Conservation (phyloP, 2,797 vertebrate species). For the Typhlichthys eigenmanni region DNA sequence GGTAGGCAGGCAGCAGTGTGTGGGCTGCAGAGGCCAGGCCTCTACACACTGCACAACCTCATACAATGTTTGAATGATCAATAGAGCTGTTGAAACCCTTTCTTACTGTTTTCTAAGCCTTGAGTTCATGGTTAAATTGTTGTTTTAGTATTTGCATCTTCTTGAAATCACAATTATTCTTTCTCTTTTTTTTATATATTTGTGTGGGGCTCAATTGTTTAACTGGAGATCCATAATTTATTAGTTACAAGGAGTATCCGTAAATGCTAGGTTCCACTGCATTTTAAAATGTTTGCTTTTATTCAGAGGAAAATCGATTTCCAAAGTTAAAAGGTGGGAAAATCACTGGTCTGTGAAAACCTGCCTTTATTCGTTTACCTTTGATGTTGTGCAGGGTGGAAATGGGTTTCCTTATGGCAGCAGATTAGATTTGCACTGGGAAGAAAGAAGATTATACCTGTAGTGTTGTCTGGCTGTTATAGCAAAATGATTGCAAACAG, state of each 20-base stretch:
- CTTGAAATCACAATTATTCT: constrained; percentile 30
- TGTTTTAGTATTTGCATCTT: neutral
- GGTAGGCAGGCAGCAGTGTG: constrained; percentile 32
- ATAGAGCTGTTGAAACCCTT: constrained; percentile 5
- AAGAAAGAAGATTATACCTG: constrained; percentile 21
- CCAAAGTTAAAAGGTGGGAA: constrained; percentile 1
- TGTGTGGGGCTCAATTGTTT: neutral
- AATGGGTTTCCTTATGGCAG: constrained; percentile 42
- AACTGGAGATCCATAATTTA: neutral
- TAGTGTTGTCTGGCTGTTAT: constrained; percentile 27
- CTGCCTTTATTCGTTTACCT: constrained; percentile 40
- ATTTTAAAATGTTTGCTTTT: constrained; percentile 50
- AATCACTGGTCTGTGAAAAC: constrained; percentile 1
- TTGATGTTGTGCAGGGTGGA: constrained; percentile 47
- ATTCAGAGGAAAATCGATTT: constrained; percentile 45
- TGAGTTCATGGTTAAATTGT: neutral
- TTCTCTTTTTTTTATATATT: constrained; percentile 19
- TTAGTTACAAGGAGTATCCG: constrained; percentile 1
- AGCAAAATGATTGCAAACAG: too few relatives aligned
- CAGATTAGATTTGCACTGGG: constrained; percentile 57
- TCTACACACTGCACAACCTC: constrained; percentile 7
- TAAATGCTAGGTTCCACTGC: constrained; percentile 37
- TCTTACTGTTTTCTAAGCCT: constrained; percentile 6
- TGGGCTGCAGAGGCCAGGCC: constrained; percentile 47
- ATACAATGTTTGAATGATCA: constrained; percentile 22